Evolutionary conservation across 1,140 invertebrate species (phyloP).

Genomic region (Atopsyche davidsoni): DNA sequence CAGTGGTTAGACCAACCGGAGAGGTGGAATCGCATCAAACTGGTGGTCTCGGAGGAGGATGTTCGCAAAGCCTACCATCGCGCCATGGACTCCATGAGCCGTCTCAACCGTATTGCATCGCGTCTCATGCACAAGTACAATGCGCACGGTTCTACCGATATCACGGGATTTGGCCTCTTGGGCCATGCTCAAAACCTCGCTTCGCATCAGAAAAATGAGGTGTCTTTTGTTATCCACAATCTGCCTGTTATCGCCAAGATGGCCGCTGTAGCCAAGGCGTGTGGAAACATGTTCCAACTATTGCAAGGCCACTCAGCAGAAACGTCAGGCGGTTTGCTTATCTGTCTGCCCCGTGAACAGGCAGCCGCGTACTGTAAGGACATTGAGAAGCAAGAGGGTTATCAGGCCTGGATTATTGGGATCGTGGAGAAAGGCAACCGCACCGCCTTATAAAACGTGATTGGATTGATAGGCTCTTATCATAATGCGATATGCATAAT

Average conservation of each 20-base stretch:
- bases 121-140: constrained; percentile 96
- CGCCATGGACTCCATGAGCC: constrained; percentile 95
- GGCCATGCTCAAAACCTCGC: constrained; percentile 95
- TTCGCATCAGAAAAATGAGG: constrained; percentile 93
- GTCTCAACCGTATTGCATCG: constrained; percentile 88
- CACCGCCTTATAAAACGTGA: no score
- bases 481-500: no score
- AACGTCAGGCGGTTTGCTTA: constrained; percentile 85
- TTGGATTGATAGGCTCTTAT: no score
- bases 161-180: constrained; percentile 92
- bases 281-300: constrained; percentile 92
- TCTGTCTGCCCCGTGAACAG: constrained; percentile 89
- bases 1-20: constrained; percentile 95
- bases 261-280: constrained; percentile 92
- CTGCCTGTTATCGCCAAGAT: constrained; percentile 95
- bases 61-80: constrained; percentile 91
- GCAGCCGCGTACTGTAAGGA: constrained; percentile 96
- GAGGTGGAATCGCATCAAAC: constrained; percentile 91
- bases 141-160: constrained; percentile 94
- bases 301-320: constrained; percentile 88
- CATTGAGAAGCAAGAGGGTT: constrained; percentile 94
- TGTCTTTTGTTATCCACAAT: constrained; percentile 96
- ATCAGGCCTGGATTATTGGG: constrained; percentile 97
- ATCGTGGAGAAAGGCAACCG: constrained; percentile 96
- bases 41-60: constrained; percentile 92